These are phyloP conservation scores for Poecilia latipinna DNA, from an alignment of 2,113 vertebrate genomes.

Conservation along the genomic window DNA sequence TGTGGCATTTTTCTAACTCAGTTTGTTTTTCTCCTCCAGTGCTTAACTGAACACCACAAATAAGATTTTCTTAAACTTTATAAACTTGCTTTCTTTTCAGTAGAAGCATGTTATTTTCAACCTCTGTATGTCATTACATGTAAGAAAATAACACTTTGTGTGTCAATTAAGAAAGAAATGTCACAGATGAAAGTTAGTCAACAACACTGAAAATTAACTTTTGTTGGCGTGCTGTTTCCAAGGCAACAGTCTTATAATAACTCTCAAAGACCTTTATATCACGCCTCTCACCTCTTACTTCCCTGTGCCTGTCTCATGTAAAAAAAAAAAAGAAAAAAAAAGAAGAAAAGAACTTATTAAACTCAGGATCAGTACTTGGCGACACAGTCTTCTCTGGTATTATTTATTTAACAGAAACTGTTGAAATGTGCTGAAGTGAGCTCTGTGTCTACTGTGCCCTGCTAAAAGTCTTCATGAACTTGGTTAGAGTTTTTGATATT, in stretches of 20 bases:
- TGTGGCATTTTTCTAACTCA: neutral
- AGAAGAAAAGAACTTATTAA: constrained; percentile 3
- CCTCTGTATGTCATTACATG: constrained; percentile 13
- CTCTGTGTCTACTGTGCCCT: too few relatives aligned
- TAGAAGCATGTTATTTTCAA: constrained; percentile 35
- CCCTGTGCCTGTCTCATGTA: neutral
- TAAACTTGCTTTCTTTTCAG: neutral
- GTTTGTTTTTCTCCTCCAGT: neutral
- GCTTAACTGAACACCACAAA: neutral
- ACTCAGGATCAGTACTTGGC: constrained; percentile 3
- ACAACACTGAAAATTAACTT: constrained; percentile 36
- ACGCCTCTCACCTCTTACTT: constrained; percentile 25
- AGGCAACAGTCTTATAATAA: constrained; percentile 48
- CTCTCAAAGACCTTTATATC: constrained; percentile 33
- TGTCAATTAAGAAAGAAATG: constrained; percentile 37
- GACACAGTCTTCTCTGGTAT: neutral
- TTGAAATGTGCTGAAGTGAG: too few relatives aligned
- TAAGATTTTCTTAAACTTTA: neutral
- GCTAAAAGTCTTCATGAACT: too few relatives aligned
- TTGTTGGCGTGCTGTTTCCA: constrained; percentile 51
- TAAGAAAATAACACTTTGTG: neutral
- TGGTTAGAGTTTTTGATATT: too few relatives aligned
- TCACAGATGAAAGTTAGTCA: constrained; percentile 23
- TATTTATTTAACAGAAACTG: too few relatives aligned
- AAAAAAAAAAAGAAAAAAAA: neutral